phyloP scores from a whole-genome alignment of 1,140 invertebrate species.

The Octopus bimaculoides region DNA sequence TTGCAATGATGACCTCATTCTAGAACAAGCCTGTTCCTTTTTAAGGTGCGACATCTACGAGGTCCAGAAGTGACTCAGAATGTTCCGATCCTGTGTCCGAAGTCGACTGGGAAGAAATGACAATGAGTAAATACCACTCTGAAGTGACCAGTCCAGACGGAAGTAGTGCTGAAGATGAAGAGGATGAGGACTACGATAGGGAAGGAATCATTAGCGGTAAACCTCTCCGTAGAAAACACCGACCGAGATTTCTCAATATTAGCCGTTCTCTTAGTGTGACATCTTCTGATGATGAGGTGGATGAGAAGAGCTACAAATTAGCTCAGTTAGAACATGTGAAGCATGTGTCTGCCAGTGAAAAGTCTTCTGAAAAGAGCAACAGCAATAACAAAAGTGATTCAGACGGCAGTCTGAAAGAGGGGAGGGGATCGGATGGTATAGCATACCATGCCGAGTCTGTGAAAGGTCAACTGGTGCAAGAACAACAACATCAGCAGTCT shows the following conservation, averaged over 20 bases:
- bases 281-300: slow-evolving; percentile 46
- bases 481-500: slow-evolving; percentile 14
- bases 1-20: too few relatives aligned
- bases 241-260: slow-evolving; percentile 46
- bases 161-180: slow-evolving; percentile 34
- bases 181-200: slow-evolving; percentile 13
- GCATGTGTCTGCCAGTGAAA: not conserved
- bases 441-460: too few relatives aligned
- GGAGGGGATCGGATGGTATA: too few relatives aligned
- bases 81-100: slow-evolving; percentile 30
- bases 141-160: slow-evolving; percentile 37
- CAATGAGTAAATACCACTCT: slow-evolving; percentile 31
- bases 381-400: not conserved
- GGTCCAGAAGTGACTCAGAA: slow-evolving; percentile 37
- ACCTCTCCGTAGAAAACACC: slow-evolving; percentile 37
- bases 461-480: not conserved
- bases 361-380: not conserved
- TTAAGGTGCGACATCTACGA: slow-evolving; percentile 15
- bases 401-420: not conserved
- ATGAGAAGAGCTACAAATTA: slow-evolving; percentile 6
- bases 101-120: slow-evolving; percentile 39
- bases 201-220: slow-evolving; percentile 14
- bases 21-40: too few relatives aligned
- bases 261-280: slow-evolving; percentile 45
- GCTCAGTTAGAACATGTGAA: too few relatives aligned